Evolutionary conservation across 2,797 vertebrate genomes (phyloP), one percentile per base, ranked within the genome.

Genomic region (Pipistrellus pygmaeus): DNA sequence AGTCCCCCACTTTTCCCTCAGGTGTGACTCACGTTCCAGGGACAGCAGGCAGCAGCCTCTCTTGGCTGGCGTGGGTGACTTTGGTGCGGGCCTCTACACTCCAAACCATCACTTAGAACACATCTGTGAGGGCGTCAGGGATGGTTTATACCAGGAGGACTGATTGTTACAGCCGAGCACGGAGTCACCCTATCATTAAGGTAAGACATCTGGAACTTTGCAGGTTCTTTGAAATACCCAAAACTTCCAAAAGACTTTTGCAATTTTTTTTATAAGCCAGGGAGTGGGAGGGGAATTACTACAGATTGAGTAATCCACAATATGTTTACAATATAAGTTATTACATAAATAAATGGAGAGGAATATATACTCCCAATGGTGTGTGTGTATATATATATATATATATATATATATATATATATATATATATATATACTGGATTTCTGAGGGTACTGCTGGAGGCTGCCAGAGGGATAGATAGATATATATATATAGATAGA

Each of bases 191-290:
- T 62, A 9, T 72, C 51, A 62, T n/a, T 83, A 77, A 85, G 30
- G 13, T 53, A 85, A 73, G n/a, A 55, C n/a, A 35, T 62, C 53
- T 82, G 21, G 46, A 64, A 82, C 13, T 86, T 71, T 13, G 62
- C 21, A 82, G 25, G 2, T 92, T 81, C 64, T 41, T 55, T 92
- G 32, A 95, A 88, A 93, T 69, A 71, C 8, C 46, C 78, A 76
- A 77, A 57, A 44, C 53, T 82, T 69, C 60, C 35, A 90, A 75
- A 82, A 80, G 35, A 38, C 66, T 90, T 72, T 85, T 48, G 44
- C 41, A n/a, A 32, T 4, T 15, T 14, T 15, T 23, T 77, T 77
- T 55, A 38, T 25, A 75, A 51, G 27, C 3, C 23, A 84, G 13
- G 35, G 27, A 15, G 3, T 13, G 5, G 32, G 9, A 18, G 1